Conservation (phyloP, 2,113 vertebrate genomes). For the Carlito syrichta region DNA sequence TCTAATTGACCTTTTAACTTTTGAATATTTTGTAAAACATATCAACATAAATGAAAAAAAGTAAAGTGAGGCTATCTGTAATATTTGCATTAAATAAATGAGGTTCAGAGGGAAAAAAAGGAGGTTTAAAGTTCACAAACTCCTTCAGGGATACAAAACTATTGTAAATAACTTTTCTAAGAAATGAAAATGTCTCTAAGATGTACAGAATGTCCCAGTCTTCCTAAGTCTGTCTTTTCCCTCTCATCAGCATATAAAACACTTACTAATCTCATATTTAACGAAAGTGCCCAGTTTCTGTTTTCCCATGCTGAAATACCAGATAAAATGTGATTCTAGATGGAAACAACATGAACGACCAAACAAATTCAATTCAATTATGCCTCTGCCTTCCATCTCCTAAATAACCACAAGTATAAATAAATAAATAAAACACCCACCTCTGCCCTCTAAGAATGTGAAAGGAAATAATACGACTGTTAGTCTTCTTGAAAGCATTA, state of each 20-base stretch:
- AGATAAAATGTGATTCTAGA: neutral
- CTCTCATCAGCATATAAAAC: neutral
- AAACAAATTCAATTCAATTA: neutral
- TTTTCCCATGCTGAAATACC: neutral
- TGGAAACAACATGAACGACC: neutral
- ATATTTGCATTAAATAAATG: neutral
- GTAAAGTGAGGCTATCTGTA: neutral
- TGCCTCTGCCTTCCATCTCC: neutral
- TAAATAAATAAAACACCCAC: neutral
- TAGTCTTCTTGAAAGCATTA: neutral
- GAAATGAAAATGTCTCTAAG: neutral
- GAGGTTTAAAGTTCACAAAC: neutral
- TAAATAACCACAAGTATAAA: neutral
- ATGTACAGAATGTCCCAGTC: neutral
- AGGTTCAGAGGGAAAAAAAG: too few species aligned
- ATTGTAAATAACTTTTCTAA: neutral
- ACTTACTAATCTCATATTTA: neutral
- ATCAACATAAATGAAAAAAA: neutral
- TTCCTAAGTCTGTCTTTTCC: neutral
- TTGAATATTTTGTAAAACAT: neutral
- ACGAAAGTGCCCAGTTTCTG: neutral
- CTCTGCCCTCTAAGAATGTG: neutral
- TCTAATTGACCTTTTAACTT: neutral
- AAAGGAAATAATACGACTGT: neutral
- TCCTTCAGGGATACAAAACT: neutral